Conservation (phyloP, 2,113 vertebrate genomes). For the Psittacus erithacus region DNA sequence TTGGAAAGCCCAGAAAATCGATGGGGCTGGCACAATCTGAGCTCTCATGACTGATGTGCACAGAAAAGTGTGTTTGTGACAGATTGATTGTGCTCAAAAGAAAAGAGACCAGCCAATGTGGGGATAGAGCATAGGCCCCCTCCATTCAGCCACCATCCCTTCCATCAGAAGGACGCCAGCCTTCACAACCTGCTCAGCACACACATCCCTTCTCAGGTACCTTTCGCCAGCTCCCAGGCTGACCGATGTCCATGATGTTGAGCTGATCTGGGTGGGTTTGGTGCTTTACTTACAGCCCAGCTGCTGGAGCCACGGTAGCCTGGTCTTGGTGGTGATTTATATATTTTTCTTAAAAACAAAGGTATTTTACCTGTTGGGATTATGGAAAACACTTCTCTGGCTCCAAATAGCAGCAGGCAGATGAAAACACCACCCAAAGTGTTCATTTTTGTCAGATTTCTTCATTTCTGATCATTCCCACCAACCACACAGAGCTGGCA, state of each 20-base stretch:
- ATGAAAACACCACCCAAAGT: neutral
- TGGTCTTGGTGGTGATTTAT: neutral
- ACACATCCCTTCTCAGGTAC: neutral
- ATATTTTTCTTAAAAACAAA: neutral
- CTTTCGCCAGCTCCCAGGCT: neutral
- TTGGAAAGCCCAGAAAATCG: neutral
- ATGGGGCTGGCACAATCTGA: neutral
- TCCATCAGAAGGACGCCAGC: neutral
- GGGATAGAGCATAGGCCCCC: neutral
- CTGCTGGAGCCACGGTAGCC: neutral
- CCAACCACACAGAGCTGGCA: rapidly evolving
- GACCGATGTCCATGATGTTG: neutral
- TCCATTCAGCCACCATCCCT: neutral
- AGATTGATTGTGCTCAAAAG: neutral
- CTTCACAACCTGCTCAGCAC: neutral
- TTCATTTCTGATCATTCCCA: neutral
- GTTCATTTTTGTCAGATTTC: neutral
- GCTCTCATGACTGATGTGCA: neutral
- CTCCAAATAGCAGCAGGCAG: neutral
- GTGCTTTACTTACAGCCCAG: neutral
- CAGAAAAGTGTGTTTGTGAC: neutral
- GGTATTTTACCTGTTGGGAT: neutral
- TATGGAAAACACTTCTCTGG: rapidly evolving
- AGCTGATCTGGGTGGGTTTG: neutral
- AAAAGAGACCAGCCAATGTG: neutral